These are phyloP conservation scores for Scolopax bukidnonensis DNA, from an alignment of 2,797 vertebrate genomes.

Conservation along the genomic window DNA sequence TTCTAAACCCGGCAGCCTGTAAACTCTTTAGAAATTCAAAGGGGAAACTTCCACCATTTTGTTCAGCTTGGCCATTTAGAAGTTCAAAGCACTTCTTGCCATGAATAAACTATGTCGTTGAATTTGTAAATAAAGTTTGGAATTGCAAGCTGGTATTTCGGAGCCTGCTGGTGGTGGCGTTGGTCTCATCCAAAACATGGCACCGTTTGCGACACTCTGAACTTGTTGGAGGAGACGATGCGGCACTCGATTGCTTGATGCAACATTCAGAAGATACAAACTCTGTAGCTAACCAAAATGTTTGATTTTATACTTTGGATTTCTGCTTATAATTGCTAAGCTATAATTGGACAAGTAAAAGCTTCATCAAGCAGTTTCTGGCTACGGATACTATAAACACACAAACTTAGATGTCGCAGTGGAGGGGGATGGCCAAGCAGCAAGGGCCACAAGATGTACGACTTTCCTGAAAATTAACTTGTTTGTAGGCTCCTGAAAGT, in stretches of 20 bases:
- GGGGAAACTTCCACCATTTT: slow-evolving; percentile 32
- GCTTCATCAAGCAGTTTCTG: slow-evolving; percentile 28
- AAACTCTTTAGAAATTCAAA: slow-evolving; percentile 20
- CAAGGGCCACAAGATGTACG: neutral
- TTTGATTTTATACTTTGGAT: slow-evolving; percentile 17
- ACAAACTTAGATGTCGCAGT: rapidly evolving
- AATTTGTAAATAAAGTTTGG: neutral
- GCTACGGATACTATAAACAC: neutral
- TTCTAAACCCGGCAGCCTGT: slow-evolving; percentile 39
- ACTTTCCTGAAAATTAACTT: neutral
- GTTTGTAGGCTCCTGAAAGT: neutral
- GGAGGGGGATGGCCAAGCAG: neutral
- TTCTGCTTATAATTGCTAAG: slow-evolving; percentile 33
- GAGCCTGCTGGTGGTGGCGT: slow-evolving; percentile 21
- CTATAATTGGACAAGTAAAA: slow-evolving; percentile 11
- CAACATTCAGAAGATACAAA: neutral
- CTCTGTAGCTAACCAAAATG: neutral
- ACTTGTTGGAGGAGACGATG: neutral
- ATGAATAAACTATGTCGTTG: neutral
- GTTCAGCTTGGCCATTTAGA: slow-evolving; percentile 13
- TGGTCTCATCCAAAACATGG: neutral
- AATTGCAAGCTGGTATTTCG: neutral
- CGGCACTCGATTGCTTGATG: neutral
- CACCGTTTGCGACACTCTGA: neutral
- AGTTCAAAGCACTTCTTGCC: slow-evolving; percentile 11